phyloP scores from a whole-genome alignment of 2,888 invertebrate species.

The Augiades crinisus region DNA sequence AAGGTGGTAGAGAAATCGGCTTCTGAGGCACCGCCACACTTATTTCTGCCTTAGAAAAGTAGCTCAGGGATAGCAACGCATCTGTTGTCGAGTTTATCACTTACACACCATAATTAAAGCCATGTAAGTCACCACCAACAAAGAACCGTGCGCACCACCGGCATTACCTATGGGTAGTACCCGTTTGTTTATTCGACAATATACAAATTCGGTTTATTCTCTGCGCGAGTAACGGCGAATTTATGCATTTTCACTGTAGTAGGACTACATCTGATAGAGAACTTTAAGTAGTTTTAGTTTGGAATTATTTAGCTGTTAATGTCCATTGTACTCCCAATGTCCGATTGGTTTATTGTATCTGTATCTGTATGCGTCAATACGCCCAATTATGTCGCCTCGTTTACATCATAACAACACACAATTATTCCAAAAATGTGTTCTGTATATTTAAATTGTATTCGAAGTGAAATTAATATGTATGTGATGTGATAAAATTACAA shows the following conservation, averaged over 20 bases:
- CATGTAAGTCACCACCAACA: too few species aligned
- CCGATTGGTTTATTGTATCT: constrained; percentile 34
- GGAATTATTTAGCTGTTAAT: constrained; percentile 42
- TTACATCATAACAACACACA: constrained; percentile 12
- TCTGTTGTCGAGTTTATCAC: too few species aligned
- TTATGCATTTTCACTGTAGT: constrained; percentile 44
- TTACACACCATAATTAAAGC: too few species aligned
- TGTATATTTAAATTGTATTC: background rate
- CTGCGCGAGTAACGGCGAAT: constrained; percentile 38
- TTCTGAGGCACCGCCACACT: too few species aligned
- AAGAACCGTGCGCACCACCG: too few species aligned
- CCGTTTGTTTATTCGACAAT: constrained; percentile 31
- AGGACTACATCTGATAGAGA: constrained; percentile 54
- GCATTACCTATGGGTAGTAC: too few species aligned
- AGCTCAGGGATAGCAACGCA: too few species aligned
- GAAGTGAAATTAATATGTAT: constrained; percentile 17
- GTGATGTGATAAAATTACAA: constrained; percentile 21
- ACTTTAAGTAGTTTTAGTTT: constrained; percentile 67
- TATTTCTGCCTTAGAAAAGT: too few species aligned
- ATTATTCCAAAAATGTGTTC: constrained; percentile 17
- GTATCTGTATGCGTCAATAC: constrained; percentile 37
- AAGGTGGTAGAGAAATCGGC: too few species aligned
- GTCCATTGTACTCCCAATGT: constrained; percentile 58
- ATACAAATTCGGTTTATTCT: constrained; percentile 34
- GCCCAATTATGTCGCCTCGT: constrained; percentile 33